Base-by-base conservation (phyloP, 2,888 invertebrate species). In the Congeria kusceri region DNA sequence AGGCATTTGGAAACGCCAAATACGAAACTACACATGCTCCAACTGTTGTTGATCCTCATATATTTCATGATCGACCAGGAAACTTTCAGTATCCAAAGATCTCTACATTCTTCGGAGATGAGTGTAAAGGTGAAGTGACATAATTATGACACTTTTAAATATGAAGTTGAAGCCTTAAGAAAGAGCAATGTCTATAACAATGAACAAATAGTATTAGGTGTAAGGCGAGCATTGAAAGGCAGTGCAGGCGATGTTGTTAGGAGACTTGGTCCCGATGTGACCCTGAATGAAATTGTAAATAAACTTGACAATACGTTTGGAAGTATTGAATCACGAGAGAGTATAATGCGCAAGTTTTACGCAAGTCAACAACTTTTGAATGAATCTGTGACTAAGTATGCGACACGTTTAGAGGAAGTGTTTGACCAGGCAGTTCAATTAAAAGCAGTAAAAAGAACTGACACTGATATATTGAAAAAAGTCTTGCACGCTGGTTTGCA, bases 211-310 rank as follows among this genome's bases (percentile, higher is more conserved):
- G 29, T 65, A 53, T 47, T 57, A 23, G 67, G 67, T 18, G 23
- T 67, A 56, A 3, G 67, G 25, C 29, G 57, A 44, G 29, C 67
- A 25, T 15, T 67, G 44, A 67, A 67, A 39, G 67, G 67, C 5
- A 67, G 57, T 67, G 67, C 67, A 3, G 49, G 46, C 9, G 75
- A 75, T 58, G 63, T 57, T 46, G 18, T 75, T 9, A 39, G 69
- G 11, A 9, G 68, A 39, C 39, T 57, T 25, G 67, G 67, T 20
- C 57, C 67, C 3, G 57, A 44, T 15, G 44, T 57, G 25, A 28
- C 67, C 23, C 56, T 67, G 1, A 25, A 44, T 13, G 39, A 57
- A 57, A 39, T 57, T 15, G 13, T 67, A n/a, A 13, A 1, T 3
- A 67, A 67, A 57, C 15, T 67, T 7, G 56, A 67, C 4, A 67